A percentile compares a stretch with the other conserved stretches of the same genome.
phyloP scores from a whole-genome alignment of 2,113 vertebrate species.

The Trinectes maculatus region DNA sequence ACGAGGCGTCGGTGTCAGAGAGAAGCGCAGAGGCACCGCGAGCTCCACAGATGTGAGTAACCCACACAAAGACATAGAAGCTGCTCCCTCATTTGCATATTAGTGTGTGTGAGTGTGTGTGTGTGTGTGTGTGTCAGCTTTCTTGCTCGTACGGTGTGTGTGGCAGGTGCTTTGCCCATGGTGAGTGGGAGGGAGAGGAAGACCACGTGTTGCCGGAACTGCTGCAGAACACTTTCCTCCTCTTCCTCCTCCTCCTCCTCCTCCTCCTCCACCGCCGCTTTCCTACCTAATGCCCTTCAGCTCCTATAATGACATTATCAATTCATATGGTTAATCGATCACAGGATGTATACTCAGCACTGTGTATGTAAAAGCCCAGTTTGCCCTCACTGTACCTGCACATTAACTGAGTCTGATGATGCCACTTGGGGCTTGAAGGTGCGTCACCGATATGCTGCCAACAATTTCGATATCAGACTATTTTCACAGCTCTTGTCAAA shows the following conservation, averaged over 20 bases:
- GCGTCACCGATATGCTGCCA: neutral
- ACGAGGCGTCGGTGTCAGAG: conserved; percentile 2
- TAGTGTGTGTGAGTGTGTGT: conserved; percentile 37
- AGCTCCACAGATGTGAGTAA: conserved; percentile 76
- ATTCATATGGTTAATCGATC: conserved; percentile 5
- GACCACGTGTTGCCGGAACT: conserved; percentile 77
- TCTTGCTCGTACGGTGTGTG: conserved; percentile 17
- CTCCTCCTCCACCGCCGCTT: conserved; percentile 33
- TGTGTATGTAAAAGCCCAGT: neutral
- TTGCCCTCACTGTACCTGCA: too few species aligned
- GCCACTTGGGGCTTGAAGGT: neutral
- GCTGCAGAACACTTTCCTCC: conserved; percentile 30
- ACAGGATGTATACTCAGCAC: neutral
- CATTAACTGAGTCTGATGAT: neutral
- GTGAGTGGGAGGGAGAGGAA: conserved; percentile 54
- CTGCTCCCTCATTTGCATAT: conserved; percentile 65
- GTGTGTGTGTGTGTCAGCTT: conserved; percentile 23
- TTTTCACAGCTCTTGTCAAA: neutral
- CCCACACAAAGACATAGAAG: conserved; percentile 53
- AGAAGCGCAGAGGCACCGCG: conserved; percentile 17
- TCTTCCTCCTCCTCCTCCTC: conserved; percentile 25
- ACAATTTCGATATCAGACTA: neutral
- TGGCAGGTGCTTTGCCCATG: conserved; percentile 79
- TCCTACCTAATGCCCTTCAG: too few species aligned
- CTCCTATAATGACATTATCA: neutral